Evolutionary conservation across 2,888 invertebrate genomes (phyloP), one percentile per base, ranked within the genome.

Genomic region (Sisyra terminalis): DNA sequence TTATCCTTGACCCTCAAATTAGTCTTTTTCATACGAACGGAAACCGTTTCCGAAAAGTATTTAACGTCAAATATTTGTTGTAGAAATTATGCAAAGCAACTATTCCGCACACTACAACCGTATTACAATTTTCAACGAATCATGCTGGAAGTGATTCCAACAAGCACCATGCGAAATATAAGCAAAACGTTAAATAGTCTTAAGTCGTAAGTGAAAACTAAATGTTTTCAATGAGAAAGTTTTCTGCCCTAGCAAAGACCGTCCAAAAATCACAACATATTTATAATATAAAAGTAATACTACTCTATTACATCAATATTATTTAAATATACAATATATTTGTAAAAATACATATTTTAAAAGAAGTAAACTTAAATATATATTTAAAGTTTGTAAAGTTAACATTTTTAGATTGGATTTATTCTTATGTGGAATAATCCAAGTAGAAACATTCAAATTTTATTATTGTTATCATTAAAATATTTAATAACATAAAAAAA

Each of bases 61-160:
- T 29, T 9, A 14, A 15, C 2, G 18, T 29, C 11, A 16, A 29
- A 48, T 48, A 39, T 45, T 48, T 46, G 45, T 54, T 57, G n/a
- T 51, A 71, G 75, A 47, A 73, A 73, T 53, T 76, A 84, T 57
- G 86, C 85, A 2, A 83, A 88, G 54, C 71, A 74, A 43, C 73
- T 92, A 49, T 80, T 92, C 53, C 70, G 76, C 14, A 65, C 73
- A 41, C 64, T 93, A 36, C 73, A 80, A 42, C 69, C 71, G 15
- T 84, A 89, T 60, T 69, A 70, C 6, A 76, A 78, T 42, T 92
- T 92, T 59, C 75, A 78, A 42, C 75, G 74, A 48, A 67, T 81
- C 52, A 63, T 94, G 36, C 67, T 77, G 47, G 90, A 89, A 50
- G 77, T 87, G 7, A 80, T 92, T 55, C 78, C 85, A 31, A 70